These are phyloP conservation scores for Siderastrea siderea DNA, from an alignment of 92 coral and sea anemone genomes.

Conservation along the genomic window DNA sequence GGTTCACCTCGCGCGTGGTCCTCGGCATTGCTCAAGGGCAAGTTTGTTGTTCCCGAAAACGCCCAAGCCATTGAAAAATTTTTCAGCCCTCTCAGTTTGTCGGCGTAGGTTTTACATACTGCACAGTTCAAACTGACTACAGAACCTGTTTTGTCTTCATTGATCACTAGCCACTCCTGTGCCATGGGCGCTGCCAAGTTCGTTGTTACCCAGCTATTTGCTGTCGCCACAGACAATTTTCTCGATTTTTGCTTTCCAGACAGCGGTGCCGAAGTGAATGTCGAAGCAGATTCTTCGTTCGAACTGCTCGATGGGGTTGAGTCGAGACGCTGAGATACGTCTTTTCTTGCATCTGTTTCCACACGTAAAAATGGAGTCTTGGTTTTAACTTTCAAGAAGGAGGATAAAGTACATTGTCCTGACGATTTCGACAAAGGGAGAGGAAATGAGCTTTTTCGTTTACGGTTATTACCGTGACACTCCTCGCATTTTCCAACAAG, in stretches of 20 bases:
- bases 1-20: slow-evolving; percentile 80
- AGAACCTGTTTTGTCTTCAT: slow-evolving; percentile 56
- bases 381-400: slow-evolving; percentile 65
- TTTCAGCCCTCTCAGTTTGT: slow-evolving; percentile 74
- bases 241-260: slow-evolving; percentile 60
- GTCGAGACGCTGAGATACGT: background rate
- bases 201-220: slow-evolving; percentile 72
- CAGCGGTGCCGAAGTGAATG: slow-evolving; percentile 20
- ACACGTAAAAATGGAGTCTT: slow-evolving; percentile 9
- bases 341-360: background rate
- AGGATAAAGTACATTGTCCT: slow-evolving; percentile 51
- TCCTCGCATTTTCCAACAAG: slow-evolving; percentile 77
- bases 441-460: slow-evolving; percentile 12
- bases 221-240: slow-evolving; percentile 57
- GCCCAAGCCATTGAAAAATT: slow-evolving; percentile 76
- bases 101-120: slow-evolving; percentile 73
- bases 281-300: background rate
- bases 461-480: slow-evolving; percentile 22
- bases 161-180: slow-evolving; percentile 76
- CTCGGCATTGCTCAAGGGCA: slow-evolving; percentile 71
- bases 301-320: background rate
- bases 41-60: slow-evolving; percentile 74
- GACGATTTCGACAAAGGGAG: slow-evolving; percentile 39
- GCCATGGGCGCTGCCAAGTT: slow-evolving; percentile 64
- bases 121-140: slow-evolving; percentile 76